These are phyloP conservation scores for Coendou prehensilis DNA, from an alignment of 2,797 vertebrate genomes.

Conservation along the genomic window DNA sequence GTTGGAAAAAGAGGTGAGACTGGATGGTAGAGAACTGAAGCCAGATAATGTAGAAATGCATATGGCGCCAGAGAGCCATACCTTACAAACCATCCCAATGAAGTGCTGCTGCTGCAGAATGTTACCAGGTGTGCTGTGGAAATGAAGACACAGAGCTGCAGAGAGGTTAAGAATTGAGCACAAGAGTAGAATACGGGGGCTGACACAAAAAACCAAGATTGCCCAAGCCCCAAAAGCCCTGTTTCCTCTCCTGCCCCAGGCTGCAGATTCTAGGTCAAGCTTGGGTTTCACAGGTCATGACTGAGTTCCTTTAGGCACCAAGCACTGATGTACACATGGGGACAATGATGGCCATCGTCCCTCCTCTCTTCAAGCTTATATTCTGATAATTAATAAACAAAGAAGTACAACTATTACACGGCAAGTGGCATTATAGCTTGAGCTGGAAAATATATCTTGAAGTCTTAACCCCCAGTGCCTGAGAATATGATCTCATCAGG, in stretches of 20 bases:
- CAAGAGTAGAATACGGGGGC: not conserved
- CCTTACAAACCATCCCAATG: not conserved
- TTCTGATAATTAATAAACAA: conserved; percentile 26
- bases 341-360: not conserved
- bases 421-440: not conserved
- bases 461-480: not conserved
- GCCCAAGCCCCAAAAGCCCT: not conserved
- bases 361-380: not conserved
- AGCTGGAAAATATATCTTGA: not conserved
- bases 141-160: not conserved
- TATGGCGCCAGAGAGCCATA: not conserved
- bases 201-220: not conserved
- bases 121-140: not conserved
- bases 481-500: not conserved
- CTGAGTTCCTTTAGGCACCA: not conserved
- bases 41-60: not conserved
- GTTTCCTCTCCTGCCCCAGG: not conserved
- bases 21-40: not conserved
- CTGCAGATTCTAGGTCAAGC: not conserved
- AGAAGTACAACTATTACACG: not conserved
- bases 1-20: not conserved
- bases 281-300: not conserved
- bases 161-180: not conserved
- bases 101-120: not conserved
- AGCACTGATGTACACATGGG: not conserved